phyloP scores from a whole-genome alignment of 2,888 invertebrate genomes.

The Trissolcus japonicus region DNA sequence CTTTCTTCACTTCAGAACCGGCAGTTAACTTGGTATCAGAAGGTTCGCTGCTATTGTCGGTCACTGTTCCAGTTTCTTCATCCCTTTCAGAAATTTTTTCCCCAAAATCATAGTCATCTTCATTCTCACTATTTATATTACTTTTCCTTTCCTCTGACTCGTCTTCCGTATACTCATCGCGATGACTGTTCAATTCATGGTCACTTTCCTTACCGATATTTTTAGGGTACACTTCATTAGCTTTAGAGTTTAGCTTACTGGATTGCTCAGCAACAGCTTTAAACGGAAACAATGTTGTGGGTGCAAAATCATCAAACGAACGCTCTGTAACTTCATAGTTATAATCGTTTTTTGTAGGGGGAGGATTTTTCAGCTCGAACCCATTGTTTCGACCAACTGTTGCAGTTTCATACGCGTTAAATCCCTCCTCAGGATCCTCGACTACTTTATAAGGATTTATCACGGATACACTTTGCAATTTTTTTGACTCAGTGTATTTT shows the following conservation, averaged over 20 bases:
- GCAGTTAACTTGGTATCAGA: too few species aligned
- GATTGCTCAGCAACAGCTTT: not conserved
- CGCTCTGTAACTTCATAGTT: conserved; percentile 15
- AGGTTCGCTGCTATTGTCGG: conserved; percentile 19
- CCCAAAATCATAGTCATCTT: conserved; percentile 4
- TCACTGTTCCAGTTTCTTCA: not conserved
- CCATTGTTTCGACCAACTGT: too few species aligned
- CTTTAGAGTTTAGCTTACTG: not conserved
- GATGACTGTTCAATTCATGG: not conserved
- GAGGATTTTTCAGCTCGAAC: too few species aligned
- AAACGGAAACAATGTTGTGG: too few species aligned
- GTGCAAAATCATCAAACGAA: not conserved
- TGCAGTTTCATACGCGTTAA: not conserved
- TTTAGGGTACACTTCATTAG: not conserved
- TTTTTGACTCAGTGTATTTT: not conserved
- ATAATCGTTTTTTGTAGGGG: not conserved
- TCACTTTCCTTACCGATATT: not conserved
- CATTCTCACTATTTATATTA: not conserved
- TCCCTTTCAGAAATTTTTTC: not conserved
- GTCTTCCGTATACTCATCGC: not conserved
- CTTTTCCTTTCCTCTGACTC: not conserved
- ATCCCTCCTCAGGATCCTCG: not conserved
- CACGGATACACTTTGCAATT: not conserved
- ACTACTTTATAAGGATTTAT: not conserved
- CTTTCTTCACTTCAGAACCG: conserved; percentile 4